These are phyloP conservation scores for Eudemis profundana DNA, from an alignment of 2,888 invertebrate species.

Conservation along the genomic window DNA sequence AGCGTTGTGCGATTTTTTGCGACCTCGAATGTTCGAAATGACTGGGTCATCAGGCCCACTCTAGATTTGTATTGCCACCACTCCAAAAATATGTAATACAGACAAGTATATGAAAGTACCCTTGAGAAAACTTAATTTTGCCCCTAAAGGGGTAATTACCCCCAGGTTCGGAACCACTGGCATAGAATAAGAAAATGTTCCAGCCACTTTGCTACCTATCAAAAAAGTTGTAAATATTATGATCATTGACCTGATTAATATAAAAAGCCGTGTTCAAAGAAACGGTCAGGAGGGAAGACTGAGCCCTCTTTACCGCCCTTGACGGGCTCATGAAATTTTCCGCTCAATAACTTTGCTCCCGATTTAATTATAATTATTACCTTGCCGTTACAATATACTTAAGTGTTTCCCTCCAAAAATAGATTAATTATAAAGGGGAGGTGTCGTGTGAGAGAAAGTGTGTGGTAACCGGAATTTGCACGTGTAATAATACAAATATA, in stretches of 20 bases:
- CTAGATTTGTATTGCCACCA: no score
- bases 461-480: neutral
- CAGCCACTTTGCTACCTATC: conserved; percentile 4
- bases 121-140: no score
- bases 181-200: neutral
- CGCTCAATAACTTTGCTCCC: conserved; percentile 53
- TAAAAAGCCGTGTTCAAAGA: conserved; percentile 45
- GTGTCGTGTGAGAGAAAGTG: no score
- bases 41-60: no score
- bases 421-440: conserved; percentile 22
- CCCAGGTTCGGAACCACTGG: no score
- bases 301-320: conserved; percentile 48
- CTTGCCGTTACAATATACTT: conserved; percentile 44
- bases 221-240: conserved; percentile 28
- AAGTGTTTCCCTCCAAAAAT: conserved; percentile 35
- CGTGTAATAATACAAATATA: no score
- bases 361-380: conserved; percentile 44
- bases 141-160: no score
- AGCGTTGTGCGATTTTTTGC: no score
- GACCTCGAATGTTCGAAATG: no score
- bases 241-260: conserved; percentile 40
- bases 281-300: conserved; percentile 46
- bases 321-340: conserved; percentile 55
- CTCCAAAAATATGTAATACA: no score
- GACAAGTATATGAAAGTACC: no score